A percentile compares a stretch with the other conserved stretches of the same genome.
phyloP scores from a whole-genome alignment of 1,140 invertebrate species.

The Polyergus mexicanus region DNA sequence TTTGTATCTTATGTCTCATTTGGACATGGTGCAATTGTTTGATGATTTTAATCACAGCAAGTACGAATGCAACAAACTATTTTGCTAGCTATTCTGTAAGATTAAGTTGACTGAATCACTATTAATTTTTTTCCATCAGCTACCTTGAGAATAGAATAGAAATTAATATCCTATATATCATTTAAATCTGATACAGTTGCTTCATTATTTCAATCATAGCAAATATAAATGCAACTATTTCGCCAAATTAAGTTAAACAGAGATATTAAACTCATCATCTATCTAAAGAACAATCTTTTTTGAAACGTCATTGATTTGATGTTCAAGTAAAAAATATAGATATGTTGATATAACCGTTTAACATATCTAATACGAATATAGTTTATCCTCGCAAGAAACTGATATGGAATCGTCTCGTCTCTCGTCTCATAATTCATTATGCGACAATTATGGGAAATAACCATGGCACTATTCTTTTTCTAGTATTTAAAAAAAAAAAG shows the following conservation, averaged over 20 bases:
- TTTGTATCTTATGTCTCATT: neutral
- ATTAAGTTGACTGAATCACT: neutral
- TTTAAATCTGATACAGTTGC: neutral
- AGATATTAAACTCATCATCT: slow-evolving; percentile 38
- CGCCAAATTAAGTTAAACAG: slow-evolving; percentile 24
- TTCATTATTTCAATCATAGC: slow-evolving; percentile 17
- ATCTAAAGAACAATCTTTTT: slow-evolving; percentile 14
- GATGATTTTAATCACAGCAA: neutral
- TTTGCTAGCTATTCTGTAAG: neutral
- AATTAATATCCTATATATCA: neutral
- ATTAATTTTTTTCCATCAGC: neutral
- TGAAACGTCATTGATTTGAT: slow-evolving; percentile 47
- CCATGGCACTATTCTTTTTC: slow-evolving; percentile 42
- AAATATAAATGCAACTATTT: slow-evolving; percentile 36
- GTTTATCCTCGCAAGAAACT: neutral
- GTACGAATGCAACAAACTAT: neutral
- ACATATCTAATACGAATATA: slow-evolving; percentile 22
- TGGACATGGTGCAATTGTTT: slow-evolving; percentile 24
- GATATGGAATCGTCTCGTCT: neutral
- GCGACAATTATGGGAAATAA: neutral
- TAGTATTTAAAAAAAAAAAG: neutral
- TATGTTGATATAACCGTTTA: neutral
- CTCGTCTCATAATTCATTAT: neutral
- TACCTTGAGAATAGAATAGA: slow-evolving; percentile 5
- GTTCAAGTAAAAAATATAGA: slow-evolving; percentile 3